phyloP scores from a whole-genome alignment of 1,140 invertebrate genomes.

The Lepidurus couesii region DNA sequence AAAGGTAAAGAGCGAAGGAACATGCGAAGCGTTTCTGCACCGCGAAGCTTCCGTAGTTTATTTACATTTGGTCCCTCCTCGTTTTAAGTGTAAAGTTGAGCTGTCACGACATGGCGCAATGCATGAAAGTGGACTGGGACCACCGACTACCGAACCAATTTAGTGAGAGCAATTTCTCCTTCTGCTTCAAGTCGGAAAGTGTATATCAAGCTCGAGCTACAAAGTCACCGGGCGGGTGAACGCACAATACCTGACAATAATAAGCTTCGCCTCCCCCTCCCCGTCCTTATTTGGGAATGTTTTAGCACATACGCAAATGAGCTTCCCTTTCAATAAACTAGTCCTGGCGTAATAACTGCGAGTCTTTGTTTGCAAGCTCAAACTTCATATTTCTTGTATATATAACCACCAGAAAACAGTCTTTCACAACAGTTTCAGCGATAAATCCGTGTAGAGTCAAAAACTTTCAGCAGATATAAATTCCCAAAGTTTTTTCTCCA shows the following conservation, averaged over 20 bases:
- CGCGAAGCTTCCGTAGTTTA: not conserved
- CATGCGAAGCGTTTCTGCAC: not conserved
- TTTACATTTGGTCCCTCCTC: slow-evolving; percentile 7
- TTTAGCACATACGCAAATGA: not conserved
- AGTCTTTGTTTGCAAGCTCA: too few relatives aligned
- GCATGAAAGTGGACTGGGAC: not conserved
- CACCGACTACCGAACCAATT: not conserved
- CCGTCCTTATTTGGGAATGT: not conserved
- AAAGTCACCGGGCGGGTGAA: not conserved
- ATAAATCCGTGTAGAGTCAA: too few relatives aligned
- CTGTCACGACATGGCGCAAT: not conserved
- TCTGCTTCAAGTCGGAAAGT: not conserved
- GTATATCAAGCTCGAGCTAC: not conserved
- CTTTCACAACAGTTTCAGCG: too few relatives aligned
- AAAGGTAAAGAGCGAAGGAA: not conserved
- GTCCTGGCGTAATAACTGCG: too few relatives aligned
- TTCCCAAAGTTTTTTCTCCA: too few relatives aligned
- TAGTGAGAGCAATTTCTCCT: not conserved
- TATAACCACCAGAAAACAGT: too few relatives aligned
- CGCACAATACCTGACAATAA: slow-evolving; percentile 19
- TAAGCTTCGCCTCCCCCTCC: not conserved
- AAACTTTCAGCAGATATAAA: too few relatives aligned
- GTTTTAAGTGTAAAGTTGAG: slow-evolving; percentile 19
- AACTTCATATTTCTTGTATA: too few relatives aligned
- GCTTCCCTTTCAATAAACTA: too few relatives aligned